Conservation (phyloP, 1,140 invertebrate genomes). For the Ridgeia piscesae region DNA sequence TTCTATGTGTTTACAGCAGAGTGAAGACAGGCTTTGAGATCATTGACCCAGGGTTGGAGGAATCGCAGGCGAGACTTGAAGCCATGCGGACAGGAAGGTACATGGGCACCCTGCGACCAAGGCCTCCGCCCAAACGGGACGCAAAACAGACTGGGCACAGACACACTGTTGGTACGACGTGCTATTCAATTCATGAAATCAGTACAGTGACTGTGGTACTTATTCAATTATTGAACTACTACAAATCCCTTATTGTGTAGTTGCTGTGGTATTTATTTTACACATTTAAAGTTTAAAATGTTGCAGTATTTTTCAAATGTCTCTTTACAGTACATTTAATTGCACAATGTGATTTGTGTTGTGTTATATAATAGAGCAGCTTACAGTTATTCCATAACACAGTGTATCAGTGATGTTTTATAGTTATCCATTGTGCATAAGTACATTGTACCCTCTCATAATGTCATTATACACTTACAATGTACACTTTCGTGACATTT, state of each 20-base stretch:
- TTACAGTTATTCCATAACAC: not conserved
- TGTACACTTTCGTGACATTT: too few species aligned
- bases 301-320: too few species aligned
- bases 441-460: too few species aligned
- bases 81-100: conserved; percentile 47
- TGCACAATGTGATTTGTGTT: too few species aligned
- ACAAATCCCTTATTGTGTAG: too few species aligned
- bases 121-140: not conserved
- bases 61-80: conserved; percentile 50
- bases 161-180: not conserved
- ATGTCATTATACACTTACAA: too few species aligned
- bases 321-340: too few species aligned
- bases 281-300: too few species aligned
- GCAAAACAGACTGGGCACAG: not conserved
- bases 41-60: conserved; percentile 49
- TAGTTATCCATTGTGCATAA: not conserved
- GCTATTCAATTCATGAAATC: not conserved
- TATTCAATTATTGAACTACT: too few species aligned
- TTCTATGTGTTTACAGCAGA: conserved; percentile 36
- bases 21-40: conserved; percentile 50
- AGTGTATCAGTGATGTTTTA: not conserved
- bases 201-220: not conserved
- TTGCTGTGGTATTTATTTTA: too few species aligned
- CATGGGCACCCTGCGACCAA: not conserved
- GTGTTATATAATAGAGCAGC: not conserved